Evolutionary conservation across 1,140 invertebrate species (phyloP), one percentile per base, ranked within the genome.

Genomic region (Sycobia sp.): DNA sequence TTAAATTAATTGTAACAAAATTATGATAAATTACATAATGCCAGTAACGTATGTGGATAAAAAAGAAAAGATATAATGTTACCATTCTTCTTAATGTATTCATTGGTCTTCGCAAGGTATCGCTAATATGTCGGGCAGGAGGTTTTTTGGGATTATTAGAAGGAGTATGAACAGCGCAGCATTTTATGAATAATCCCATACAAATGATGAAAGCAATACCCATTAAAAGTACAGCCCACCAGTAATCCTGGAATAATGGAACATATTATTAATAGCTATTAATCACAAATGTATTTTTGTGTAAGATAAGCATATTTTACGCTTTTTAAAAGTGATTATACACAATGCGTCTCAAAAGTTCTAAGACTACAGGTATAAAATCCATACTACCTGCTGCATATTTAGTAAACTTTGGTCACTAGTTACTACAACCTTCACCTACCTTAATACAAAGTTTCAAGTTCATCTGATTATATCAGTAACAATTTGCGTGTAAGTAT

Each of bases 121-220:
- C 93, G 67, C 90, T 91, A 62, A 96, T 87, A 60, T 92, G 86
- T 67, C 91, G 86, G 5, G 92, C 91, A 0, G 93, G 91, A 49
- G 91, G 89, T 73, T 94, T 92, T 77, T 95, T 95, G 10, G 96
- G 96, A 86, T 98, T 98, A 51, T 91, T 96, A 47, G 95, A 97
- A 18, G 97, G 97, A 41, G 97, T 99, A 78, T 99, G 97, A 53
- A 99, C 97, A 14, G 97, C 97, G 83, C 97, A 99, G 76, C 97
- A 97, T 79, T 99, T 98, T 70, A 99, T 98, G 80, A 99, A 99
- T n/a, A 96, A 82, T 23, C 94, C 96, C 96, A 99, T 99, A 70
- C 96, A 89, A 62, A 98, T 89, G 9, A 99, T 89, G 71, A 99
- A 91, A 34, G 86, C 90, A 50, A 99, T 90, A 20, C 91, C 89